phyloP scores from a whole-genome alignment of 2,888 invertebrate genomes.

The Drosophila koepferae region DNA sequence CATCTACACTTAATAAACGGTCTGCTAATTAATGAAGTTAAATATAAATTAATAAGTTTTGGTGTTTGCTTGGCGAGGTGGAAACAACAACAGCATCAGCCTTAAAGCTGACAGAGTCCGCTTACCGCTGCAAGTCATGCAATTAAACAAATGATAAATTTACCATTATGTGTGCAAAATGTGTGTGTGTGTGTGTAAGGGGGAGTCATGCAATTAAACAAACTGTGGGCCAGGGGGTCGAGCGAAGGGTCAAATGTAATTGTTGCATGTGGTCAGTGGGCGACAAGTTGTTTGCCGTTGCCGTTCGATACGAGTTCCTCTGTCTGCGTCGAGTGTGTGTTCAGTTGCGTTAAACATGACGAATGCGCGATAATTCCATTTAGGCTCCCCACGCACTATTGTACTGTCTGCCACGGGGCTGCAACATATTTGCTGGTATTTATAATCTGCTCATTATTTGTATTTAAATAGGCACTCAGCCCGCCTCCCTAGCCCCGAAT shows the following conservation, averaged over 20 bases:
- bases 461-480: slow-evolving; percentile 64
- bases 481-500: not conserved
- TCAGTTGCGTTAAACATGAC: slow-evolving; percentile 44
- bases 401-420: slow-evolving; percentile 24
- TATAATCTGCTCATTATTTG: slow-evolving; percentile 76
- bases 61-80: not conserved
- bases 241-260: slow-evolving; percentile 37
- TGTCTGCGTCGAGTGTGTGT: slow-evolving; percentile 26
- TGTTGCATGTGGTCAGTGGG: slow-evolving; percentile 52
- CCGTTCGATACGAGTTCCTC: slow-evolving; percentile 12
- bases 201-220: no score
- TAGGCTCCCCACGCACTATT: slow-evolving; percentile 20
- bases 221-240: not conserved
- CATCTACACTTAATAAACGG: not conserved
- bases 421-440: slow-evolving; percentile 53
- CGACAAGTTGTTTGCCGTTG: slow-evolving; percentile 37
- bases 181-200: not conserved
- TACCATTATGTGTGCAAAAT: slow-evolving; percentile 46
- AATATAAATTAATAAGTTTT: slow-evolving; percentile 66
- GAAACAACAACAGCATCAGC: not conserved
- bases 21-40: slow-evolving; percentile 64
- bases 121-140: slow-evolving; percentile 48
- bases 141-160: slow-evolving; percentile 75
- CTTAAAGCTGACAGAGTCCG: slow-evolving; percentile 34
- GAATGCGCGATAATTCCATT: slow-evolving; percentile 65